These are phyloP conservation scores for Orientallactaga sibirica DNA, from an alignment of 2,797 vertebrate genomes.

Conservation along the genomic window DNA sequence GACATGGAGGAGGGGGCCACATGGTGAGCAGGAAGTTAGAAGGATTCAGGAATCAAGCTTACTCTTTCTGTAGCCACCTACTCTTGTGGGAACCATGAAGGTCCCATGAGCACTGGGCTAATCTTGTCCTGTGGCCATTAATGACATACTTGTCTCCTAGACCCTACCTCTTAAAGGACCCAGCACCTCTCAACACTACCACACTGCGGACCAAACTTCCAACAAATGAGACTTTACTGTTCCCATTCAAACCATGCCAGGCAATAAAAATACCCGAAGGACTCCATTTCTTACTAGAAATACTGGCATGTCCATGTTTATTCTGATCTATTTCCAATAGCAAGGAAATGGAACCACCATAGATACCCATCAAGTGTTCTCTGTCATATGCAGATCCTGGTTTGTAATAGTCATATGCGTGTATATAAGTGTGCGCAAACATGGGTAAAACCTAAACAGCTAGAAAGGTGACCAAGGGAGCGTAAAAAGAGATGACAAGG, in stretches of 20 bases:
- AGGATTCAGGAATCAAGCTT: background rate
- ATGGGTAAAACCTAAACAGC: too few species aligned
- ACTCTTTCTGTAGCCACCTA: background rate
- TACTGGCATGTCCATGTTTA: too few species aligned
- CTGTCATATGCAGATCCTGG: too few species aligned
- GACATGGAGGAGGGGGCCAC: background rate
- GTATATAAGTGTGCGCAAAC: too few species aligned
- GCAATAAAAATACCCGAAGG: background rate
- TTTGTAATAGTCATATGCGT: too few species aligned
- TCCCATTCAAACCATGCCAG: background rate
- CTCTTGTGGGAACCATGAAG: background rate
- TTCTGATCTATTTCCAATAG: too few species aligned
- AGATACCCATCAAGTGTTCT: too few species aligned
- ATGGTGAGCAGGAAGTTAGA: background rate
- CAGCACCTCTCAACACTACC: background rate
- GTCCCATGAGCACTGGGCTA: background rate
- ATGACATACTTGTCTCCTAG: background rate
- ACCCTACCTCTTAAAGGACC: background rate
- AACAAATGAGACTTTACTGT: background rate
- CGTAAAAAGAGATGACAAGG: too few species aligned
- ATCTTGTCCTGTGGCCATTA: background rate
- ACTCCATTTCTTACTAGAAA: too few species aligned
- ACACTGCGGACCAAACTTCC: background rate
- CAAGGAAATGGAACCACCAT: too few species aligned
- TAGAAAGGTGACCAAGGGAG: too few species aligned